These are phyloP conservation scores for Monopterus albus DNA, from an alignment of 2,113 vertebrate genomes.

Conservation along the genomic window DNA sequence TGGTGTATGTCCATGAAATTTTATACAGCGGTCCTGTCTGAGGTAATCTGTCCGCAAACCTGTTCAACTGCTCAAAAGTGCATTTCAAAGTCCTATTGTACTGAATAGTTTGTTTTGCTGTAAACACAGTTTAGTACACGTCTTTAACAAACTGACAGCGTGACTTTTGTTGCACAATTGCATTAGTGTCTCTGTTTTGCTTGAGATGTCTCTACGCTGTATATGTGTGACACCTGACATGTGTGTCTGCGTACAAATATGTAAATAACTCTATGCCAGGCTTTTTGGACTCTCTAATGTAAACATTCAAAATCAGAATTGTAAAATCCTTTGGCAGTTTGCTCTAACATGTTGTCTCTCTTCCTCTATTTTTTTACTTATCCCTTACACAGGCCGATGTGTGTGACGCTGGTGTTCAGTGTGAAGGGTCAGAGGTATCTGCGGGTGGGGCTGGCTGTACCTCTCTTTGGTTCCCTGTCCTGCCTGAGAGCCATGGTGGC, in stretches of 20 bases:
- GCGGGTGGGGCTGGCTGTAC: conserved; percentile 90
- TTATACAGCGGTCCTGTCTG: conserved; percentile 20
- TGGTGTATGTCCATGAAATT: conserved; percentile 36
- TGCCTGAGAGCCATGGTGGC: conserved; percentile 89
- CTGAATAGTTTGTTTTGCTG: conserved; percentile 27
- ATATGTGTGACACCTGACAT: background rate
- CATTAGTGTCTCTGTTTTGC: background rate
- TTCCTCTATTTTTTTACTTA: background rate
- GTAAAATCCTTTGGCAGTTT: conserved; percentile 14
- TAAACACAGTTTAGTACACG: background rate
- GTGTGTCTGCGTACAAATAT: conserved; percentile 9
- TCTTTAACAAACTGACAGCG: conserved; percentile 6
- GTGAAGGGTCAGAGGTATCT: conserved; percentile 86
- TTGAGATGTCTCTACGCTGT: background rate
- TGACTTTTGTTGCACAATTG: conserved; percentile 4
- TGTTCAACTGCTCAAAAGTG: conserved; percentile 8
- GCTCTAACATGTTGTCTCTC: background rate
- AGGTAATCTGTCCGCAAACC: conserved; percentile 24
- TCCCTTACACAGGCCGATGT: conserved; percentile 84
- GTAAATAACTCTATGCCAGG: background rate
- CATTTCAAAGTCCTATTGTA: conserved; percentile 21
- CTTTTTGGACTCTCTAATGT: conserved; percentile 19
- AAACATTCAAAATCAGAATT: conserved; percentile 6
- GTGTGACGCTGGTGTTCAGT: conserved; percentile 89
- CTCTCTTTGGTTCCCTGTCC: conserved; percentile 86